Evolutionary conservation across 2,888 invertebrate genomes (phyloP).

Genomic region (Glaucopsyche alexis): DNA sequence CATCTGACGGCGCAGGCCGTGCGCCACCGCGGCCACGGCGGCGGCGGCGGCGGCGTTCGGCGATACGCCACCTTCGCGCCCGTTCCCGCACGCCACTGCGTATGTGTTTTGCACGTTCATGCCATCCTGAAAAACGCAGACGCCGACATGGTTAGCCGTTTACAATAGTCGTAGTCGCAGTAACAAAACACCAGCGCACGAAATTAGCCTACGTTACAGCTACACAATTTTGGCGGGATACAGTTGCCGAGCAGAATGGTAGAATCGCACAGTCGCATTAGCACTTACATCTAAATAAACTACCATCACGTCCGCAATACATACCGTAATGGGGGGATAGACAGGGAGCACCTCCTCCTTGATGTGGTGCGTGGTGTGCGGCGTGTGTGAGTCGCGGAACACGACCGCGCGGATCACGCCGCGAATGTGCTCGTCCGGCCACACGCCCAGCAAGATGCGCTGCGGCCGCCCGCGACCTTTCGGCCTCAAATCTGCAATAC

Average conservation of each 20-base stretch:
- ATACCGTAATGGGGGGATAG: constrained; percentile 74
- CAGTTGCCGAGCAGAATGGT: constrained; percentile 5
- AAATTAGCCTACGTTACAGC: background rate
- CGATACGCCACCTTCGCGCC: constrained; percentile 76
- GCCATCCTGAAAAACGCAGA: constrained; percentile 81
- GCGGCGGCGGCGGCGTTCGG: constrained; percentile 88
- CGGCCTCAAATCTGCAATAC: constrained; percentile 88
- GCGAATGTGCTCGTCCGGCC: constrained; percentile 96
- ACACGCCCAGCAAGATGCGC: constrained; percentile 92
- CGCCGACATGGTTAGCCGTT: constrained; percentile 35
- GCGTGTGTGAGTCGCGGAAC: constrained; percentile 88
- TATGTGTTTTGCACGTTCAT: constrained; percentile 78
- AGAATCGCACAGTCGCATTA: constrained; percentile 53
- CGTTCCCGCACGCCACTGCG: constrained; percentile 78
- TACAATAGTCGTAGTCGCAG: background rate
- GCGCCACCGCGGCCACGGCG: constrained; percentile 92
- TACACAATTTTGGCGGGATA: background rate
- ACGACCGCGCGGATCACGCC: constrained; percentile 95
- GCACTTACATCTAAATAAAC: constrained; percentile 52
- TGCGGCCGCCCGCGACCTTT: constrained; percentile 95
- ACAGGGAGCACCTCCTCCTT: constrained; percentile 83
- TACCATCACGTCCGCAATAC: constrained; percentile 50
- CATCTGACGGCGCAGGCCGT: constrained; percentile 92
- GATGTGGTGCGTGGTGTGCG: constrained; percentile 87
- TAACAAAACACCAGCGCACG: constrained; percentile 5